Percentiles rank a stretch among this genome's conserved stretches.
Evolutionary conservation across 64 coral and sea anemone genomes (phyloP).

Genomic region (Stylophora pistillata): DNA sequence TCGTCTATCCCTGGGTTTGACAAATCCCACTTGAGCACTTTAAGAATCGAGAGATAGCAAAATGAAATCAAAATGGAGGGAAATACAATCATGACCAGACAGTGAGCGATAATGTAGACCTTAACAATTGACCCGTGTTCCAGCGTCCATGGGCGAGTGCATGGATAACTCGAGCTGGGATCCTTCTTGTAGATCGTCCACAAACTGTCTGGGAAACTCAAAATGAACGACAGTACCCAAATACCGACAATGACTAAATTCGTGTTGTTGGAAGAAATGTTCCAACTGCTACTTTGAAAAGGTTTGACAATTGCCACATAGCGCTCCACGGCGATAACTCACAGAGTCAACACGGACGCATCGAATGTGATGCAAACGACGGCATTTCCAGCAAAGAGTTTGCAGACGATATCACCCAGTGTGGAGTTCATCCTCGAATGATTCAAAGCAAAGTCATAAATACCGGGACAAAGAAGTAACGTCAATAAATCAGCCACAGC

Average conservation of each 20-base stretch:
- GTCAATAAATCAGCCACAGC: conserved; percentile 47
- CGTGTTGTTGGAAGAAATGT: neutral
- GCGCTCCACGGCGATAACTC: conserved; percentile 20
- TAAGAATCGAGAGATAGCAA: conserved; percentile 18
- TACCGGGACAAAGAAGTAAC: conserved; percentile 7
- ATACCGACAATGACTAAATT: neutral
- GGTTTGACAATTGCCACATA: conserved; percentile 19
- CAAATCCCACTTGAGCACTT: neutral
- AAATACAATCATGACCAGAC: neutral
- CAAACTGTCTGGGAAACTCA: conserved; percentile 16
- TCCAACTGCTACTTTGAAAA: conserved; percentile 9
- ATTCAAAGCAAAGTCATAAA: conserved; percentile 15
- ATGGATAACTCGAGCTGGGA: neutral
- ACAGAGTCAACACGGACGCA: conserved; percentile 10
- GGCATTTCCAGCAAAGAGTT: conserved; percentile 16
- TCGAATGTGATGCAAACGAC: conserved; percentile 21
- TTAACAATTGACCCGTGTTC: neutral
- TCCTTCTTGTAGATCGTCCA: neutral
- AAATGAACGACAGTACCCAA: neutral
- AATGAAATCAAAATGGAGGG: conserved; percentile 24
- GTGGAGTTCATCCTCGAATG: neutral
- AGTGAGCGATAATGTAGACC: conserved; percentile 1
- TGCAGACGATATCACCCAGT: neutral
- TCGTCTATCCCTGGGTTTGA: neutral
- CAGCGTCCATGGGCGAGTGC: conserved; percentile 3